phyloP scores from a whole-genome alignment of 92 coral and sea anemone species.

The Parazoanthus atlanticus region DNA sequence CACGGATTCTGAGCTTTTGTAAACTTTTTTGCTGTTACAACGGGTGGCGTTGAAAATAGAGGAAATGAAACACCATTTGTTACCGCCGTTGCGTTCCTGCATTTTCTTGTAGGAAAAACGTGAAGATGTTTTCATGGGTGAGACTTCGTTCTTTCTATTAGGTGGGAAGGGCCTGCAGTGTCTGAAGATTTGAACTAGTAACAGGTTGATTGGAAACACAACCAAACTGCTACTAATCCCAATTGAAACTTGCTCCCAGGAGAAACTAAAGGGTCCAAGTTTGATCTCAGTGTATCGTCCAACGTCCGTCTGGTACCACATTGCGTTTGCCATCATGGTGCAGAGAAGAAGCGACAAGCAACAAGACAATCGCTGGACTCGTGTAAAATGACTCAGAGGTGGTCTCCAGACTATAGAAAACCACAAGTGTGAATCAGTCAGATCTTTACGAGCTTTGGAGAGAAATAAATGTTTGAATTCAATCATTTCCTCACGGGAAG shows the following conservation, averaged over 20 bases:
- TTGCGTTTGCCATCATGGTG: conserved; percentile 96
- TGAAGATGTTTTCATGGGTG: conserved; percentile 6
- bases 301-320: conserved; percentile 86
- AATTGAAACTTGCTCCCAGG: conserved; percentile 93
- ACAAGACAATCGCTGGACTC: conserved; percentile 95
- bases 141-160: neutral
- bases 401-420: conserved; percentile 93
- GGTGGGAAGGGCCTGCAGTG: conserved; percentile 61
- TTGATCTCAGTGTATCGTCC: conserved; percentile 70
- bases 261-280: conserved; percentile 79
- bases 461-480: conserved; percentile 83
- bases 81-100: neutral
- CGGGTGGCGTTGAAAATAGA: neutral
- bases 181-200: conserved; percentile 90
- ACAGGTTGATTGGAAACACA: conserved; percentile 87
- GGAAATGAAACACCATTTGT: neutral
- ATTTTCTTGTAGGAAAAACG: neutral
- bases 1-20: neutral
- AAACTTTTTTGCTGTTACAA: neutral
- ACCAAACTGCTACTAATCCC: conserved; percentile 91
- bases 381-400: conserved; percentile 78
- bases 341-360: conserved; percentile 93
- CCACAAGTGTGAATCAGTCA: conserved; percentile 97
- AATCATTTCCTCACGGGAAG: conserved; percentile 74
- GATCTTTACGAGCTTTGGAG: conserved; percentile 76